phyloP scores from a whole-genome alignment of 2,888 invertebrate species.

The Sepioteuthis lessoniana region DNA sequence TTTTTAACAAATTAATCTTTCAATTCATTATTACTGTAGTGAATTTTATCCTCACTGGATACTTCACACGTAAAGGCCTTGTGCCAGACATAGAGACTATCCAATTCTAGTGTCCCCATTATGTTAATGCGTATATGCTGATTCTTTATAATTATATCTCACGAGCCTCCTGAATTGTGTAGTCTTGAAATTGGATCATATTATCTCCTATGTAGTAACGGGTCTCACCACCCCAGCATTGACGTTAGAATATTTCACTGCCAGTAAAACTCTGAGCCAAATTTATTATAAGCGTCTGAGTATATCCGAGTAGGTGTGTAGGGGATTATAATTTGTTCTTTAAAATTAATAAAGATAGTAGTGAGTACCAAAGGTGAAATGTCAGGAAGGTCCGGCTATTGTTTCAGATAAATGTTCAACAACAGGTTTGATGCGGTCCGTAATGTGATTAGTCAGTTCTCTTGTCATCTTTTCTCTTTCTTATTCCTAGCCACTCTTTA shows the following conservation, averaged over 20 bases:
- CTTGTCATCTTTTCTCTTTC: background rate
- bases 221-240: too few relatives aligned
- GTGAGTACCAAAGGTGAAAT: slow-evolving; percentile 3
- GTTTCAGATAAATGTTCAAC: background rate
- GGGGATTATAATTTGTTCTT: background rate
- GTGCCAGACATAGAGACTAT: too few relatives aligned
- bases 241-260: background rate
- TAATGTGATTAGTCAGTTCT: background rate
- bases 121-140: too few relatives aligned
- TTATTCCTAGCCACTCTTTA: background rate
- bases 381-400: background rate
- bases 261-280: background rate
- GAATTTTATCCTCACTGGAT: too few relatives aligned
- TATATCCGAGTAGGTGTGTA: background rate
- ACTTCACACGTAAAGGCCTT: too few relatives aligned
- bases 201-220: background rate
- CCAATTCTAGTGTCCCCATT: too few relatives aligned
- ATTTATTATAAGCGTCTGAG: background rate
- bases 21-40: too few relatives aligned
- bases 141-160: too few relatives aligned
- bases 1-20: too few relatives aligned
- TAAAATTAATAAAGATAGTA: background rate
- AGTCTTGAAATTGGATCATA: too few relatives aligned
- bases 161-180: too few relatives aligned
- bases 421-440: background rate